Evolutionary conservation across 2,113 vertebrate genomes (phyloP), one percentile per base, ranked within the genome.

Genomic region (Anthoscopus minutus): DNA sequence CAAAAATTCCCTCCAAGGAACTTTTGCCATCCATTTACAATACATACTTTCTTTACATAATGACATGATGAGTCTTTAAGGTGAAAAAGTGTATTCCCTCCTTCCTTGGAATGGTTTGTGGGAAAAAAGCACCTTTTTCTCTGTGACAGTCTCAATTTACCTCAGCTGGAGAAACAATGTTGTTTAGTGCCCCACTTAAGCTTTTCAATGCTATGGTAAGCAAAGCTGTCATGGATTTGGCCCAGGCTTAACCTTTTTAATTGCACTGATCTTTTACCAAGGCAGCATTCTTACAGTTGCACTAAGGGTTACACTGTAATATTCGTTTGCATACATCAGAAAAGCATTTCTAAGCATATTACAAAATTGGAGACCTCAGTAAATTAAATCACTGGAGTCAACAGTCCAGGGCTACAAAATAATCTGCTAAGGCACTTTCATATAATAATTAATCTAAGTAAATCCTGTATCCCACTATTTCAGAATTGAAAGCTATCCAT

Each of bases 241-340:
- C 87, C 89, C 58, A 25, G 56, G 56, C 81, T 79, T 96, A 97
- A 97, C 96, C 94, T 91, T 92, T 96, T 94, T 96, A 97, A 97
- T 95, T 96, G 94, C 95, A 97, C 23, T 93, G 95, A 97, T 96
- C 94, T 95, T 97, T 95, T 95, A 95, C 94, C 94, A 91, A 81
- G 81, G 91, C 86, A 87, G 84, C 57, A 87, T 96, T 95, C 86
- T 88, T 95, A 92, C 57, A 87, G 80, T 45, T 88, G 77, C 91
- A 81, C 64, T 71, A 50, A 81, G 84, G 86, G 95, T 92, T 96
- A 85, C 1, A 1, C 48, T 72, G 48, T 67, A 91, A 40, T 84
- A 44, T 54, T 96, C 13, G 42, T 97, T 95, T 95, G 89, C 93
- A 92, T 94, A 94, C 51, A 94, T 22, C 81, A 96, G 83, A 91